A percentile compares a stretch with the other conserved stretches of the same genome.
Evolutionary conservation across 2,797 vertebrate species (phyloP).

Genomic region (Discoglossus pictus): DNA sequence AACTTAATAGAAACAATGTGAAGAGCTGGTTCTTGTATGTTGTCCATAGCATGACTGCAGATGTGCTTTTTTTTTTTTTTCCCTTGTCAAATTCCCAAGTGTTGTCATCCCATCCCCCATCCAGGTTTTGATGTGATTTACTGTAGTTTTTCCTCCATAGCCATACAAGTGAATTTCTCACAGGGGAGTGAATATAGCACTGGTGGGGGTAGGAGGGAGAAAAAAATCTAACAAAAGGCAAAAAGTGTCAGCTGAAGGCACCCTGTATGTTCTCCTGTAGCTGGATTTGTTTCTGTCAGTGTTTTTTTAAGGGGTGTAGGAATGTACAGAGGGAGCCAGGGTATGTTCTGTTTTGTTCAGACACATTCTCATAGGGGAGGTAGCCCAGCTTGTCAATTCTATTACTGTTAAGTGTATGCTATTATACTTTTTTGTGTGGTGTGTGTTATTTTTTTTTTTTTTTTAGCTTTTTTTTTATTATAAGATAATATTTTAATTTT

Average conservation of each 20-base stretch:
- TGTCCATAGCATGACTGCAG: slow-evolving; percentile 31
- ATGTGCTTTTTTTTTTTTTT: slow-evolving; percentile 21
- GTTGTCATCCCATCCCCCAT: slow-evolving; percentile 16
- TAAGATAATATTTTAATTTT: no score
- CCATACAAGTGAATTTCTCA: slow-evolving; percentile 21
- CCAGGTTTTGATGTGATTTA: slow-evolving; percentile 34
- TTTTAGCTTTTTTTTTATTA: background rate
- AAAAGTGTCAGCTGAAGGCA: slow-evolving; percentile 5
- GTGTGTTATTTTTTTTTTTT: no score
- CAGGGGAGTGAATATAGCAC: background rate
- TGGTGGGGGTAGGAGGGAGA: slow-evolving; percentile 29
- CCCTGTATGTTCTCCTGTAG: slow-evolving; percentile 45
- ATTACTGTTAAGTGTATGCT: no score
- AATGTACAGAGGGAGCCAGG: slow-evolving; percentile 52
- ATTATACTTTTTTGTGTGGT: no score
- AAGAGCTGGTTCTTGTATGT: slow-evolving; percentile 24
- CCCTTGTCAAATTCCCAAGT: slow-evolving; percentile 1
- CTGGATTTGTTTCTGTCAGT: slow-evolving; percentile 53
- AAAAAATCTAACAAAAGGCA: slow-evolving; percentile 14
- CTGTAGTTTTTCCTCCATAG: slow-evolving; percentile 34
- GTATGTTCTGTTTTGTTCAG: slow-evolving; percentile 42
- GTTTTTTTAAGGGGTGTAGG: slow-evolving; percentile 63
- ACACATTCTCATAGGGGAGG: slow-evolving; percentile 11
- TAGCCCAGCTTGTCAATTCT: background rate
- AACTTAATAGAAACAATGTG: slow-evolving; percentile 47